These are phyloP conservation scores for Drosophila anceps DNA, from an alignment of 2,888 invertebrate species.

Conservation along the genomic window DNA sequence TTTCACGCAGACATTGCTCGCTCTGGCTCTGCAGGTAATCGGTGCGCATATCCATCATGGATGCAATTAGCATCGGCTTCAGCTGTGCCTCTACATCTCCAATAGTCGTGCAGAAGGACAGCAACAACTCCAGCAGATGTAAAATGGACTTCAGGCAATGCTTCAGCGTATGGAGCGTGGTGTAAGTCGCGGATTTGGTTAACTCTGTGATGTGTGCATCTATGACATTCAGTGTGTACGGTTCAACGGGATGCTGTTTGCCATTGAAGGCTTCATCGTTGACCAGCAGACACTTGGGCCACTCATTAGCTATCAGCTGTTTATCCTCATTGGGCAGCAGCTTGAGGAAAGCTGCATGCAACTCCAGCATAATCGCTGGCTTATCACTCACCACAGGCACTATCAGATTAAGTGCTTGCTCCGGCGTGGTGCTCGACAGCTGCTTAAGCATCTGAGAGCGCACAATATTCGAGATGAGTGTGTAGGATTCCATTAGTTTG, in stretches of 20 bases:
- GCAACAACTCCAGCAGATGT: conserved; percentile 80
- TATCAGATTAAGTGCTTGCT: conserved; percentile 81
- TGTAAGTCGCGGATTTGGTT: conserved; percentile 81
- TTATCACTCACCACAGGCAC: conserved; percentile 84
- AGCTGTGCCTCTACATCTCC: conserved; percentile 74
- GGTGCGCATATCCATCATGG: conserved; percentile 91
- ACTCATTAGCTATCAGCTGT: conserved; percentile 83
- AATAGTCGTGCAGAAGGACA: conserved; percentile 69
- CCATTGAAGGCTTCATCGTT: conserved; percentile 80
- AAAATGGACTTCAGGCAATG: conserved; percentile 84
- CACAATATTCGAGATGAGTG: conserved; percentile 80
- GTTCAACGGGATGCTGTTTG: conserved; percentile 84
- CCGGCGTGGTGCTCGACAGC: conserved; percentile 81
- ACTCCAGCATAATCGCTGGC: conserved; percentile 82
- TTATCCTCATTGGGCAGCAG: conserved; percentile 84
- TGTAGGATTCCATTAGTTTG: conserved; percentile 80
- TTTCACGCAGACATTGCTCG: conserved; percentile 87
- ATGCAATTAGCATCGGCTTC: conserved; percentile 86
- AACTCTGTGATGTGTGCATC: conserved; percentile 84
- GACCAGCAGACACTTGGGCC: conserved; percentile 83
- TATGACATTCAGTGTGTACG: conserved; percentile 84
- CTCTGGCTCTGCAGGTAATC: conserved; percentile 90
- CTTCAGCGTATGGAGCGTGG: conserved; percentile 83
- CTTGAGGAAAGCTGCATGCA: conserved; percentile 83
- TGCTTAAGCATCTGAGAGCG: conserved; percentile 83